phyloP scores from a whole-genome alignment of 1,140 invertebrate genomes.

The Archivesica marissinica region DNA sequence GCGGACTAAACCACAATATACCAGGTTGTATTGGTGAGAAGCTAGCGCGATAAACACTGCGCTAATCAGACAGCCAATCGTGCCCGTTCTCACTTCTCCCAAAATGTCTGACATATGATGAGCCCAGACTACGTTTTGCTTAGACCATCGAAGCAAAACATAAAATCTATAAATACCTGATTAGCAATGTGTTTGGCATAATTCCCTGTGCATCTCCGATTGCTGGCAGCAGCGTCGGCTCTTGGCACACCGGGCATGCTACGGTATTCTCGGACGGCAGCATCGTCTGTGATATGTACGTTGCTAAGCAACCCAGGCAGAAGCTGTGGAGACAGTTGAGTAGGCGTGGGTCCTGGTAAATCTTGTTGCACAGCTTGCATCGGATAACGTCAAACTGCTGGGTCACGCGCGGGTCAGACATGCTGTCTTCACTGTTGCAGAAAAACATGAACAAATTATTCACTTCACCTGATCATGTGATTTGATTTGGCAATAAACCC shows the following conservation, averaged over 20 bases:
- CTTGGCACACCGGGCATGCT: constrained; percentile 47
- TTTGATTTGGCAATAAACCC: no score
- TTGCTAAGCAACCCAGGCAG: constrained; percentile 35
- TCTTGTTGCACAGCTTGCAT: constrained; percentile 54
- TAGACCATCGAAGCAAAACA: no score
- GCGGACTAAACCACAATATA: no score
- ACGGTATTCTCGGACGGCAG: background rate
- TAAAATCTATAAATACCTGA: constrained; percentile 18
- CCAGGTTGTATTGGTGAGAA: no score
- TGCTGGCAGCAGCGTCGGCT: background rate
- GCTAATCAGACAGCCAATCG: no score
- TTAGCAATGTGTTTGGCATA: constrained; percentile 24
- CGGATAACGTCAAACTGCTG: constrained; percentile 53
- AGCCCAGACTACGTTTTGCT: no score
- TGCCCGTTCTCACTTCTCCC: no score
- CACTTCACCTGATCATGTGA: no score
- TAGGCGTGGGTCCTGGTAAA: constrained; percentile 44
- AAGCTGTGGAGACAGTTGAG: constrained; percentile 61
- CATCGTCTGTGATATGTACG: background rate
- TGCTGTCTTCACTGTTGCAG: background rate
- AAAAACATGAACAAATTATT: no score
- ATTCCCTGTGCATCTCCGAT: background rate
- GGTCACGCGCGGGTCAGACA: background rate
- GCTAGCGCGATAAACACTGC: no score
- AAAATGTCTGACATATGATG: no score